Evolutionary conservation across 2,888 invertebrate genomes (phyloP), one percentile per base, ranked within the genome.

Genomic region (Ptychoptera albimana): DNA sequence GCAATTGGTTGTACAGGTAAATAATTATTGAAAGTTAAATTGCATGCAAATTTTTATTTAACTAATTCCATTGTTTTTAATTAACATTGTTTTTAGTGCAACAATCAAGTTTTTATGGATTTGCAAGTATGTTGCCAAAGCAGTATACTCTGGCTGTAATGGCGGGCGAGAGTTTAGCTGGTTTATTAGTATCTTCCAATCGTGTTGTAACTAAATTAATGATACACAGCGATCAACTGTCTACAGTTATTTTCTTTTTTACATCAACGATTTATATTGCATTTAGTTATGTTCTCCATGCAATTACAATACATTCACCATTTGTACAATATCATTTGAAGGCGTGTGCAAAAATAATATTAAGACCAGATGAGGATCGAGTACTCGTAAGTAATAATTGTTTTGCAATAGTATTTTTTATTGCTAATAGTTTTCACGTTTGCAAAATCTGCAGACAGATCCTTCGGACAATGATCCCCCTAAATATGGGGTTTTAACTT

Each of bases 31-130:
- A 23, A 23, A 23, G 7, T 23, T 23, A 23, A 23, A n/a, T n/a
- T n/a, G n/a, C n/a, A n/a, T n/a, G n/a, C n/a, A n/a, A n/a, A 23
- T 23, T 3, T 23, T 23, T 23, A 23, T 23, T 23, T 37, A 12
- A 12, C 13, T n/a, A 35, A 40, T 44, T 9, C 29, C 42, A 29
- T 48, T 45, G 44, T 49, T 52, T 50, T 53, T 23, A 23, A 23
- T 3, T 23, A 46, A 60, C 58, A 37, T 57, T 37, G 13, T 10
- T 53, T 51, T 3, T 44, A 72, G 82, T 92, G 46, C 92, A 92
- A 63, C 92, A 92, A 61, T 89, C 89, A 1, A 91, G 91, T 57
- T 92, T 91, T 65, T 92, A 92, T 60, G 92, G 92, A 2, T 91
- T 88, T 60, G 87, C 91, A 1, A 88, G 89, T 48, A 91, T 91